Percentiles rank a stretch among this genome's conserved stretches.
phyloP scores from a whole-genome alignment of 92 coral and sea anemone genomes.

The Pocillopora grandis region DNA sequence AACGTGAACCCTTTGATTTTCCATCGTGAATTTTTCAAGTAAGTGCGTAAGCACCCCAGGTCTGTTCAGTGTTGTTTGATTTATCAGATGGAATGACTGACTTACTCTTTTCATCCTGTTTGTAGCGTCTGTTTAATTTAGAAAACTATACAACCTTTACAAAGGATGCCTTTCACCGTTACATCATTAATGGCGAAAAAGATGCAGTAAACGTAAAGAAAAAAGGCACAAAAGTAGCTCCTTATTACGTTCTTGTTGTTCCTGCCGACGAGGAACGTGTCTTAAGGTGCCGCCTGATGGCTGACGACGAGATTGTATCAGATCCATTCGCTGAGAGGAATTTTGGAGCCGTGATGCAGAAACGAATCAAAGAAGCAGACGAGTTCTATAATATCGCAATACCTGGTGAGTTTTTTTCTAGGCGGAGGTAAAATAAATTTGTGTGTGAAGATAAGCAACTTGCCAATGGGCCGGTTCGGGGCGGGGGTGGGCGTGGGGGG shows the following conservation, averaged over 20 bases:
- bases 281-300: constrained; percentile 75
- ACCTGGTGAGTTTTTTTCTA: constrained; percentile 60
- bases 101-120: background rate
- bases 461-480: background rate
- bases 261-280: constrained; percentile 72
- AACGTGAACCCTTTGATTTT: too few species aligned
- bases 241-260: constrained; percentile 76
- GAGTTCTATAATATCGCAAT: constrained; percentile 80
- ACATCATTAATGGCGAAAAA: constrained; percentile 76
- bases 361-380: constrained; percentile 81
- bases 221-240: constrained; percentile 86
- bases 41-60: background rate
- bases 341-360: constrained; percentile 73
- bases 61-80: background rate
- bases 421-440: background rate
- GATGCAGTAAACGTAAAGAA: constrained; percentile 79
- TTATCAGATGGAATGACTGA: too few species aligned
- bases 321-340: constrained; percentile 73
- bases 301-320: constrained; percentile 64
- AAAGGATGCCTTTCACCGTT: constrained; percentile 96
- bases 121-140: constrained; percentile 64
- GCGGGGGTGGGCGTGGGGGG: background rate
- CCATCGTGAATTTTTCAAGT: too few species aligned
- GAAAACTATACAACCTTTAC: constrained; percentile 84
- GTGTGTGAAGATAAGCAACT: too few species aligned